Conservation (phyloP, 2,113 vertebrate genomes). For the Leiothrix lutea region DNA sequence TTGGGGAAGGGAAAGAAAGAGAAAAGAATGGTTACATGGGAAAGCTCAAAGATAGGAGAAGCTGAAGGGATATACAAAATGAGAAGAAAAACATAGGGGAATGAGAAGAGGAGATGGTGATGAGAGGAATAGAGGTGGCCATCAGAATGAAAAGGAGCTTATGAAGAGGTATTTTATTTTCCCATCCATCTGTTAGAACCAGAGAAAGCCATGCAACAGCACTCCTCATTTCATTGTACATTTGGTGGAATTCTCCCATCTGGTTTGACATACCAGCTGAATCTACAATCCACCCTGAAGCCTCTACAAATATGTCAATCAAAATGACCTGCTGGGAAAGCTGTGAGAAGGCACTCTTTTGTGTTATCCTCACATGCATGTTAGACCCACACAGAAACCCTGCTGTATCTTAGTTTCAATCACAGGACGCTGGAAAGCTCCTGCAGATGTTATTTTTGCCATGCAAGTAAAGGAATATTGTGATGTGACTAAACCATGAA, state of each 20-base stretch:
- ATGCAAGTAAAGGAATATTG: slow-evolving; percentile 54
- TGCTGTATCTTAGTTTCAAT: slow-evolving; percentile 57
- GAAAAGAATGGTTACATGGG: neutral
- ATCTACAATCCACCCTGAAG: slow-evolving; percentile 61
- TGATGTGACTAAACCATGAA: slow-evolving; percentile 60
- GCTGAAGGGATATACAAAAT: neutral
- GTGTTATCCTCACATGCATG: slow-evolving; percentile 40
- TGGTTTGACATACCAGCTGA: slow-evolving; percentile 71
- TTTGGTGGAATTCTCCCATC: slow-evolving; percentile 59
- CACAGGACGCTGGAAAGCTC: slow-evolving; percentile 44
- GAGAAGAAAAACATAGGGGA: neutral
- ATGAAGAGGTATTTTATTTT: neutral
- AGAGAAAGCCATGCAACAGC: neutral
- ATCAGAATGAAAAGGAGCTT: neutral
- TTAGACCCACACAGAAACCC: slow-evolving; percentile 42
- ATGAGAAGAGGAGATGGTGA: neutral
- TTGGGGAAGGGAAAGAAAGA: neutral
- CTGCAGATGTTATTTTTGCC: slow-evolving; percentile 61
- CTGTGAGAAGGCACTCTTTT: slow-evolving; percentile 53
- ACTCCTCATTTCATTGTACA: slow-evolving; percentile 23
- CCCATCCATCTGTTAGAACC: neutral
- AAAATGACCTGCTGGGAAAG: slow-evolving; percentile 70
- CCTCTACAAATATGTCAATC: slow-evolving; percentile 66
- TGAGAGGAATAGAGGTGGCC: neutral
- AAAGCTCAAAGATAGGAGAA: neutral